Evolutionary conservation across 2,113 vertebrate genomes (phyloP).

Genomic region (Lycocorax pyrrhopterus): DNA sequence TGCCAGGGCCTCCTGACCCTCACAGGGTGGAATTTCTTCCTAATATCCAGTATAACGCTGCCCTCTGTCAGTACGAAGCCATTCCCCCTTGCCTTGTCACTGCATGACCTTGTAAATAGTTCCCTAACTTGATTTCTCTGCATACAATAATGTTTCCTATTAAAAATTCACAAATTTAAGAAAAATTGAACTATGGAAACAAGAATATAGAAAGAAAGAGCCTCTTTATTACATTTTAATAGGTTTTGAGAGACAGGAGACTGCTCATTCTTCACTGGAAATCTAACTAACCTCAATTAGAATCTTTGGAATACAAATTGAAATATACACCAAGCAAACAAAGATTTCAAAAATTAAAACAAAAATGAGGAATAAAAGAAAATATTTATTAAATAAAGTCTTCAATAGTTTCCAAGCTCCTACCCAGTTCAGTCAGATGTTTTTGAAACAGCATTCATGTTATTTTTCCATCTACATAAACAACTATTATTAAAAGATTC

Average conservation of each 20-base stretch:
- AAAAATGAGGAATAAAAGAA: background rate
- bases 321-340: background rate
- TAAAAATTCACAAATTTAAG: background rate
- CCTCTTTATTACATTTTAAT: background rate
- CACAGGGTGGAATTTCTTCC: background rate
- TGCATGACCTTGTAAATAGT: background rate
- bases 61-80: background rate
- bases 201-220: background rate
- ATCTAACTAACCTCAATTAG: fast-evolving
- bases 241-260: background rate
- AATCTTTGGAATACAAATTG: background rate
- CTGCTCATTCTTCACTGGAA: background rate
- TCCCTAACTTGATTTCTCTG: background rate
- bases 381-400: background rate
- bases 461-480: background rate
- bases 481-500: background rate
- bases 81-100: background rate
- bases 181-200: background rate
- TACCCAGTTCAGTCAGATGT: background rate
- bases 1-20: background rate
- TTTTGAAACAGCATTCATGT: background rate
- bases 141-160: background rate
- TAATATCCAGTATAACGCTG: background rate
- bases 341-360: background rate
- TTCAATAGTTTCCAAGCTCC: background rate